These are phyloP conservation scores for Dasysyrphus tricinctus DNA, from an alignment of 2,888 invertebrate species.

Conservation along the genomic window DNA sequence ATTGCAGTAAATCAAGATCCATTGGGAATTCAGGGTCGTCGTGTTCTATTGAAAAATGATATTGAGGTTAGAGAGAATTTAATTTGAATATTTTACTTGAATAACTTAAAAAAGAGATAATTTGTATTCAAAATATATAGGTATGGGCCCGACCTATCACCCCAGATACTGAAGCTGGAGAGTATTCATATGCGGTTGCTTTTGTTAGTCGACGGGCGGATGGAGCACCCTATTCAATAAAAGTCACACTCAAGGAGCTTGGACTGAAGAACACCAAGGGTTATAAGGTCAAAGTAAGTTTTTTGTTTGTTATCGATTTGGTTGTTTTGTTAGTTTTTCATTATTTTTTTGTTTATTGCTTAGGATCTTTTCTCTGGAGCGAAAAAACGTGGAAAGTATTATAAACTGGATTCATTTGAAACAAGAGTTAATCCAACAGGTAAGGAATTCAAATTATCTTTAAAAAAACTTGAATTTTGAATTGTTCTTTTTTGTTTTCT, in stretches of 20 bases:
- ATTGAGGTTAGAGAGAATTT: conserved; percentile 79
- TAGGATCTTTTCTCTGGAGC: conserved; percentile 67
- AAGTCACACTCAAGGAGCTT: conserved; percentile 80
- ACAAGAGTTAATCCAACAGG: conserved; percentile 78
- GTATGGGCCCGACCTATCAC: conserved; percentile 83
- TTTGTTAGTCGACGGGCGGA: conserved; percentile 83
- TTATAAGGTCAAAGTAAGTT: conserved; percentile 80
- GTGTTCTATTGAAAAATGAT: conserved; percentile 82
- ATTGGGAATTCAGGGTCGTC: conserved; percentile 86
- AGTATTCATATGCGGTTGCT: conserved; percentile 84
- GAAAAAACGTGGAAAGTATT: conserved; percentile 26
- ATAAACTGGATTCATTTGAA: conserved; percentile 65
- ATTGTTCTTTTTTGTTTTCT: conserved; percentile 27
- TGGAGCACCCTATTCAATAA: conserved; percentile 82
- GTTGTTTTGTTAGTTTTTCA: neutral
- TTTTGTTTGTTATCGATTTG: conserved; percentile 29
- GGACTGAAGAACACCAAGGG: conserved; percentile 80
- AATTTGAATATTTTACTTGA: conserved; percentile 27
- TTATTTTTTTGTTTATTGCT: neutral
- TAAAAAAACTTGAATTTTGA: neutral
- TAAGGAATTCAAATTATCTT: conserved; percentile 12
- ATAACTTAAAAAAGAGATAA: conserved; percentile 7
- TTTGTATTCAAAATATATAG: conserved; percentile 72
- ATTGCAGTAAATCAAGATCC: conserved; percentile 89
- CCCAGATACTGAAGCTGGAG: conserved; percentile 79